phyloP scores from a whole-genome alignment of 2,797 vertebrate species.

The Eulemur albifrons region DNA sequence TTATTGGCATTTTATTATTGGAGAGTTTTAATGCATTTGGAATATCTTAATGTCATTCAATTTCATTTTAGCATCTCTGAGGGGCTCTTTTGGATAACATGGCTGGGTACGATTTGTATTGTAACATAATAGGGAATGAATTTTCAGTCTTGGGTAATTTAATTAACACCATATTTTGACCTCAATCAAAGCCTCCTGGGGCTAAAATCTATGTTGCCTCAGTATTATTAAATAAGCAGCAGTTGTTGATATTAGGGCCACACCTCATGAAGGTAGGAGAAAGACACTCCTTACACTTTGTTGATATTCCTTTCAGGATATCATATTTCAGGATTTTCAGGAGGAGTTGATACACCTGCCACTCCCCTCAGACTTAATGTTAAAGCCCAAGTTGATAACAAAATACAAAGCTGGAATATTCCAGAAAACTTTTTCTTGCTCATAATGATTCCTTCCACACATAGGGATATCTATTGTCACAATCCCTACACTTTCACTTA shows the following conservation, averaged over 20 bases:
- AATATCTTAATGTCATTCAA: constrained; percentile 17
- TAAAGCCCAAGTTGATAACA: not conserved
- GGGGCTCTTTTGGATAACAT: not conserved
- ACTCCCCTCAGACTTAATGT: not conserved
- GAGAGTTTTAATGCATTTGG: not conserved
- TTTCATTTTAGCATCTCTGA: constrained; percentile 34
- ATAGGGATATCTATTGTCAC: not conserved
- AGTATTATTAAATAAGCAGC: not conserved
- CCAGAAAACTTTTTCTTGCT: not conserved
- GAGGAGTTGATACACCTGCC: not conserved
- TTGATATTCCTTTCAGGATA: not conserved
- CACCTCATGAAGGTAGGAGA: not conserved
- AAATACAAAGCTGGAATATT: not conserved
- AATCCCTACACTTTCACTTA: not conserved
- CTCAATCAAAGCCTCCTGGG: not conserved
- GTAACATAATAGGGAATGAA: not conserved
- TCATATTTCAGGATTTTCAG: not conserved
- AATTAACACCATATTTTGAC: constrained; percentile 3
- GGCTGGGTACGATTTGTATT: not conserved
- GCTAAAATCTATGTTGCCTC: not conserved
- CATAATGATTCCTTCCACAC: not conserved
- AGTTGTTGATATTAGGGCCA: not conserved
- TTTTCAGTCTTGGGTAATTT: not conserved
- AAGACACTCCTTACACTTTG: not conserved
- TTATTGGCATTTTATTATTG: not conserved